Evolutionary conservation across 92 coral and sea anemone species (phyloP).

Genomic region (Siderastrea radians): DNA sequence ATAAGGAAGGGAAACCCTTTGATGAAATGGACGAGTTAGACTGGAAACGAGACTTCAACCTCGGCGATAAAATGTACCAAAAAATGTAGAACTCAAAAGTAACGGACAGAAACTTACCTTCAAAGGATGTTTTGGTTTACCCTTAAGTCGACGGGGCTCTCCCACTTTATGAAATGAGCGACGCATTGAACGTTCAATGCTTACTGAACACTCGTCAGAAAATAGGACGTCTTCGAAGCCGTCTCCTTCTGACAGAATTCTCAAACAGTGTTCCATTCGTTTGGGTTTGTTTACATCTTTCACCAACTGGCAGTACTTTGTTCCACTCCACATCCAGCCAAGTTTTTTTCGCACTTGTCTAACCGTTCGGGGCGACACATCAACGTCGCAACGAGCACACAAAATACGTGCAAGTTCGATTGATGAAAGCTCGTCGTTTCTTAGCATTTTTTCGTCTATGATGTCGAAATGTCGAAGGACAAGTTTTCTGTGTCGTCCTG

Average conservation of each 20-base stretch:
- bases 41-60: too few relatives aligned
- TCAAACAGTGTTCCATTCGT: conserved; percentile 40
- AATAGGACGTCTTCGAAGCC: conserved; percentile 40
- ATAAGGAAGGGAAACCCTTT: too few relatives aligned
- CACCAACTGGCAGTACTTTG: conserved; percentile 42
- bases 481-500: conserved; percentile 13
- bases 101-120: background rate
- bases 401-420: conserved; percentile 30
- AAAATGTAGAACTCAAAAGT: background rate
- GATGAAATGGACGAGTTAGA: too few relatives aligned
- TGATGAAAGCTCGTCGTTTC: conserved; percentile 46
- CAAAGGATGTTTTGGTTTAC: conserved; percentile 42
- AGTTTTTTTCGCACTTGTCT: conserved; percentile 31
- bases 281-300: conserved; percentile 45
- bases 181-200: conserved; percentile 39
- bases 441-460: conserved; percentile 41
- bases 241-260: conserved; percentile 14
- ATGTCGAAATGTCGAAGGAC: conserved; percentile 14
- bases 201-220: conserved; percentile 43
- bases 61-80: background rate
- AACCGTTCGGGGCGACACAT: conserved; percentile 9
- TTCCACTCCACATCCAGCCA: conserved; percentile 45
- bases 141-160: conserved; percentile 31
- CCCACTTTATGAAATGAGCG: conserved; percentile 39
- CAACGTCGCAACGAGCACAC: conserved; percentile 6